Evolutionary conservation across 2,113 vertebrate genomes (phyloP).

Genomic region (Dipodomys spectabilis): DNA sequence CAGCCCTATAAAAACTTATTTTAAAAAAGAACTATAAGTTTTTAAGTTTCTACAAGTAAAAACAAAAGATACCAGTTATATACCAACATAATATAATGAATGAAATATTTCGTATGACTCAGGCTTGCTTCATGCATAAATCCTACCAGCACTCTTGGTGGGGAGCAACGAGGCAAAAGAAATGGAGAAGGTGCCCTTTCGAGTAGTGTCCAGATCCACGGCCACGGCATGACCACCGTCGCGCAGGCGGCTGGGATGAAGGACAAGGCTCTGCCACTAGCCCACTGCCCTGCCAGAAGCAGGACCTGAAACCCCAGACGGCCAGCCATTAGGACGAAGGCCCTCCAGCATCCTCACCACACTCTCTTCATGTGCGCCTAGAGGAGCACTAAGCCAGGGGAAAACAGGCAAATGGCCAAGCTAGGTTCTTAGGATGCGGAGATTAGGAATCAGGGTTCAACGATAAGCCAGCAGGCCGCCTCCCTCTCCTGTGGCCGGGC

Average conservation of each 20-base stretch:
- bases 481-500: no score
- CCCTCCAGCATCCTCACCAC: no score
- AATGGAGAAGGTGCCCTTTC: neutral
- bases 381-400: no score
- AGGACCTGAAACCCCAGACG: no score
- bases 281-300: no score
- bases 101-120: neutral
- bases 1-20: neutral
- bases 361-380: no score
- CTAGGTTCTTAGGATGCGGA: no score
- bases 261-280: no score
- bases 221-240: neutral
- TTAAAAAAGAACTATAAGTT: neutral
- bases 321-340: no score
- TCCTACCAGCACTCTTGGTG: neutral
- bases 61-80: neutral
- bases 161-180: neutral
- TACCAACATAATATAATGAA: neutral
- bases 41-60: conserved; percentile 19
- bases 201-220: neutral
- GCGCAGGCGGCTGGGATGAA: neutral
- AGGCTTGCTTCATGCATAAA: neutral
- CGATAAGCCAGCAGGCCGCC: no score
- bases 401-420: no score
- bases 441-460: no score